phyloP scores from a whole-genome alignment of 2,797 vertebrate genomes.

The Distichodus sexfasciatus region DNA sequence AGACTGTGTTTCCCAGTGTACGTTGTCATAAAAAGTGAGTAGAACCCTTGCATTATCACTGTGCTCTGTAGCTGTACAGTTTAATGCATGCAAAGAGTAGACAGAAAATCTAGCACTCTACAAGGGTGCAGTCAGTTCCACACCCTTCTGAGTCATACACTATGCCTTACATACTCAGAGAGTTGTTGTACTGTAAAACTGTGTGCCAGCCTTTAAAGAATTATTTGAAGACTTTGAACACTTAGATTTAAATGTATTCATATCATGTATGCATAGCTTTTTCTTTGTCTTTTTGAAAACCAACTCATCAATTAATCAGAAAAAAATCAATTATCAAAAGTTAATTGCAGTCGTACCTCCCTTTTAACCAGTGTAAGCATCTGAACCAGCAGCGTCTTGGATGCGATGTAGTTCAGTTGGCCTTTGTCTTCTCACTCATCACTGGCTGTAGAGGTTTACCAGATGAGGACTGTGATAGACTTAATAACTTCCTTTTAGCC shows the following conservation, averaged over 20 bases:
- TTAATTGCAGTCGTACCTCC: not conserved
- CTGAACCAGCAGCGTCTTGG: not conserved
- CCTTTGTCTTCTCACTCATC: constrained; percentile 19
- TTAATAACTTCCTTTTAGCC: constrained; percentile 34
- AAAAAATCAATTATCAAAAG: too few relatives aligned
- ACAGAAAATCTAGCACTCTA: constrained; percentile 15
- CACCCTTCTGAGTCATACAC: constrained; percentile 46
- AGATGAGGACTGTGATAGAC: constrained; percentile 28
- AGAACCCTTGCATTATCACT: too few relatives aligned
- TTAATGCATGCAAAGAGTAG: too few relatives aligned
- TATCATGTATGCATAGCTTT: too few relatives aligned
- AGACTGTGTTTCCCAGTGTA: too few relatives aligned
- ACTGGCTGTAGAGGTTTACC: constrained; percentile 12
- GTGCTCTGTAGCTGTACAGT: too few relatives aligned
- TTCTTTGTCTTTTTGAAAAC: too few relatives aligned
- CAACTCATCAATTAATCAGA: too few relatives aligned
- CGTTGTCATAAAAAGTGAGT: too few relatives aligned
- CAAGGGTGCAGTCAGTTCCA: constrained; percentile 8
- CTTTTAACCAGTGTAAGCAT: not conserved
- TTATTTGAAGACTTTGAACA: too few relatives aligned
- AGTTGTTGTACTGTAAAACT: not conserved
- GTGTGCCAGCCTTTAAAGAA: not conserved
- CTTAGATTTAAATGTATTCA: too few relatives aligned
- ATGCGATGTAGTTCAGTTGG: not conserved
- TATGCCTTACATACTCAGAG: not conserved